These are phyloP conservation scores for Zaprionus ghesquierei DNA, from an alignment of 1,140 invertebrate species.

Conservation along the genomic window DNA sequence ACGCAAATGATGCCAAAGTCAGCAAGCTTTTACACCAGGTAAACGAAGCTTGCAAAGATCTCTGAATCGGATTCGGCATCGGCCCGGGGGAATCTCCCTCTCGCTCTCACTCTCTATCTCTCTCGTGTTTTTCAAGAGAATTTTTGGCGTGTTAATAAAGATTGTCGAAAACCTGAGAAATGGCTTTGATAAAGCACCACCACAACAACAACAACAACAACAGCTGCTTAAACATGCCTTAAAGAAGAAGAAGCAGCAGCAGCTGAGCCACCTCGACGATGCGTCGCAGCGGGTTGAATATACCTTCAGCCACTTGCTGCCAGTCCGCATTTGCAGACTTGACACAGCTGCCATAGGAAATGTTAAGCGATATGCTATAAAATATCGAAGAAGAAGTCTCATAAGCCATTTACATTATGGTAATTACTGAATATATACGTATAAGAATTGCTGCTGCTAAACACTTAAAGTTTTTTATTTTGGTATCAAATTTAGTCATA, in stretches of 20 bases:
- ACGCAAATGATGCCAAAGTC: constrained; percentile 68
- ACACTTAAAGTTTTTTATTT: too few relatives aligned
- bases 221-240: constrained; percentile 1
- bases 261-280: constrained; percentile 31
- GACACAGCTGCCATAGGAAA: background rate
- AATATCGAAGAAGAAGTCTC: too few relatives aligned
- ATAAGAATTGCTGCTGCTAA: too few relatives aligned
- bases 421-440: too few relatives aligned
- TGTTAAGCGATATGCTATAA: background rate
- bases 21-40: constrained; percentile 59
- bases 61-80: background rate
- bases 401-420: too few relatives aligned
- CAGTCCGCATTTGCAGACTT: background rate
- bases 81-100: background rate
- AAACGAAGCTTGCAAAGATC: constrained; percentile 46
- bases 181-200: constrained; percentile 60
- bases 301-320: background rate
- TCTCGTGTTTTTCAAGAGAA: constrained; percentile 53
- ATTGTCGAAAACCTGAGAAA: constrained; percentile 73
- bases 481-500: too few relatives aligned
- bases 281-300: background rate
- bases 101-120: too few relatives aligned
- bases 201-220: constrained; percentile 34
- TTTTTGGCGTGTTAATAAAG: constrained; percentile 62
- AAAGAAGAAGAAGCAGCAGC: constrained; percentile 55